These are phyloP conservation scores for Eublepharis macularius DNA, from an alignment of 2,113 vertebrate genomes.

Conservation along the genomic window DNA sequence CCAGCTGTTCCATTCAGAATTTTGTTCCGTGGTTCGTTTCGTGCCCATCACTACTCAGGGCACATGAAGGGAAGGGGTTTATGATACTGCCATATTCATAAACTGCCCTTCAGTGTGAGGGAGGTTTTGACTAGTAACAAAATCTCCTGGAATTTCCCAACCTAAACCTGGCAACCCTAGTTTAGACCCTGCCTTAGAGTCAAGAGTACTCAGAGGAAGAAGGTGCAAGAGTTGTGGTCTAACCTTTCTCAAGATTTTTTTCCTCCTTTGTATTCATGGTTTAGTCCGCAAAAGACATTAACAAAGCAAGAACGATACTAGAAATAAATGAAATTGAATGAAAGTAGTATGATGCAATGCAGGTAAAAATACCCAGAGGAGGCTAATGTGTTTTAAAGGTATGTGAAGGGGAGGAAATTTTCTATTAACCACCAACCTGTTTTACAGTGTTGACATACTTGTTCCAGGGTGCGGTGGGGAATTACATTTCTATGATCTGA, in stretches of 20 bases:
- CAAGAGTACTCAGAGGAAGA: no score
- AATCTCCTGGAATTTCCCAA: no score
- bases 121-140: no score
- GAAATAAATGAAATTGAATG: neutral
- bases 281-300: neutral
- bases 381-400: neutral
- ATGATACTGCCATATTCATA: no score
- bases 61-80: no score
- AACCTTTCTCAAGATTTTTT: neutral
- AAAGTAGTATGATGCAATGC: neutral
- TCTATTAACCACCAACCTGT: neutral
- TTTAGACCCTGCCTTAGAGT: no score
- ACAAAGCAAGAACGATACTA: neutral
- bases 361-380: neutral
- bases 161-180: no score
- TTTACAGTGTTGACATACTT: neutral
- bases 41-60: no score
- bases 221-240: no score
- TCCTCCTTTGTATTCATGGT: neutral
- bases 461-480: neutral
- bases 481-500: neutral
- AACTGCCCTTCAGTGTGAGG: no score
- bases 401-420: neutral
- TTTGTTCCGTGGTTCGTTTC: no score
- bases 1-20: no score